Evolutionary conservation across 2,113 vertebrate genomes (phyloP).

Genomic region (Chaenocephalus aceratus): DNA sequence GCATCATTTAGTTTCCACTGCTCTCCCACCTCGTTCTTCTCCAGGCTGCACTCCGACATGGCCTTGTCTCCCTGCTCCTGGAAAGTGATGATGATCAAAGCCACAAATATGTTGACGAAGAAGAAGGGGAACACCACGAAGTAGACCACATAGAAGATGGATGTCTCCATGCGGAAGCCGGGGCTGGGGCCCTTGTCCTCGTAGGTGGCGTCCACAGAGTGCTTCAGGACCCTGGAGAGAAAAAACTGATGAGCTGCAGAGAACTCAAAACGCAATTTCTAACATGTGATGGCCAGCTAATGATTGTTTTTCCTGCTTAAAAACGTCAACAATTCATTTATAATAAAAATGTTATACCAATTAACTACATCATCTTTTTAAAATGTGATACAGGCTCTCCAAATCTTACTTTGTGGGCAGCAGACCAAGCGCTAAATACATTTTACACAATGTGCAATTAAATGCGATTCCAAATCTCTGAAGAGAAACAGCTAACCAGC

Average conservation of each 20-base stretch:
- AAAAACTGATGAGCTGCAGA: no score
- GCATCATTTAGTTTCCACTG: neutral
- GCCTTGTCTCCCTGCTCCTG: constrained; percentile 99
- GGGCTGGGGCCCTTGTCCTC: constrained; percentile 98
- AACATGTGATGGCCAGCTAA: no score
- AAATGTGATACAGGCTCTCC: no score
- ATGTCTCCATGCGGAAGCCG: constrained; percentile 97
- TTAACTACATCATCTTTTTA: no score
- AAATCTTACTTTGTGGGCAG: no score
- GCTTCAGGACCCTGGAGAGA: constrained; percentile 92
- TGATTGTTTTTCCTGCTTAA: no score
- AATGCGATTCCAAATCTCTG: no score
- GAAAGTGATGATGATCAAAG: constrained; percentile 99
- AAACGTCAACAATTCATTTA: no score
- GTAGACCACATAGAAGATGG: constrained; percentile 99
- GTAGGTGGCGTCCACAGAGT: constrained; percentile 96
- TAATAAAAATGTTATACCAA: no score
- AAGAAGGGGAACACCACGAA: constrained; percentile 99
- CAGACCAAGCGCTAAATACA: no score
- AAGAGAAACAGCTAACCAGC: neutral
- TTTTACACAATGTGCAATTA: no score
- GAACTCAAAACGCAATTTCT: no score
- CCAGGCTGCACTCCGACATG: constrained; percentile 98
- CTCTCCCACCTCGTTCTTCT: constrained; percentile 94
- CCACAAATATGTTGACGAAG: constrained; percentile 99